Evolutionary conservation across 2,113 vertebrate genomes (phyloP).

Genomic region (Rynchops niger): DNA sequence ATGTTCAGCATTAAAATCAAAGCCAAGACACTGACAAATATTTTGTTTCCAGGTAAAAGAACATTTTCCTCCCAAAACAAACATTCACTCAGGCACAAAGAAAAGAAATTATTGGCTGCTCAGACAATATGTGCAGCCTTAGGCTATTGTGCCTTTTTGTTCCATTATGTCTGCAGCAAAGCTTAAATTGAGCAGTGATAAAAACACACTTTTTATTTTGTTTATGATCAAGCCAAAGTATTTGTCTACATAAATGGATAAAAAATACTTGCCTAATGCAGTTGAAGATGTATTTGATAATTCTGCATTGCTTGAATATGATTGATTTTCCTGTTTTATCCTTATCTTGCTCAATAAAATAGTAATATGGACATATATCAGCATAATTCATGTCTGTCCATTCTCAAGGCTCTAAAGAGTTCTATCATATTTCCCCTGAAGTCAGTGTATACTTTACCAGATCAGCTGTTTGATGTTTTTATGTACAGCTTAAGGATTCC

Average conservation of each 20-base stretch:
- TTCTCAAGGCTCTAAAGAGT: neutral
- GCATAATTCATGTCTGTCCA: constrained; percentile 15
- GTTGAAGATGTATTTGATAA: neutral
- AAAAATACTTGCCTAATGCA: constrained; percentile 18
- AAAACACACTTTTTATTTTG: constrained; percentile 35
- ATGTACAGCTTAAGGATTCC: neutral
- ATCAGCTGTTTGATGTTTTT: neutral
- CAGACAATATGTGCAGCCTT: neutral
- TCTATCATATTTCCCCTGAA: neutral
- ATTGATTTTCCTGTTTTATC: constrained; percentile 35
- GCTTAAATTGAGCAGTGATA: constrained; percentile 20
- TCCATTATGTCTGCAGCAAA: constrained; percentile 30
- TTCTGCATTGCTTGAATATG: constrained; percentile 15
- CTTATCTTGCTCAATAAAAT: constrained; percentile 43
- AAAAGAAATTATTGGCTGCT: neutral
- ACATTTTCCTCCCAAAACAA: neutral
- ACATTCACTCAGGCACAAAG: neutral
- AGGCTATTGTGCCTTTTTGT: neutral
- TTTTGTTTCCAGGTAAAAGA: constrained; percentile 21
- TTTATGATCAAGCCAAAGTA: constrained; percentile 13
- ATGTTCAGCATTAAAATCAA: constrained; percentile 10
- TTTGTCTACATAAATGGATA: neutral
- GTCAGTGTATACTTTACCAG: neutral
- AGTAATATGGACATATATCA: neutral
- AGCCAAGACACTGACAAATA: neutral